Evolutionary conservation across 2,797 vertebrate species (phyloP), one percentile per base, ranked within the genome.

Genomic region (Dryobates pubescens): DNA sequence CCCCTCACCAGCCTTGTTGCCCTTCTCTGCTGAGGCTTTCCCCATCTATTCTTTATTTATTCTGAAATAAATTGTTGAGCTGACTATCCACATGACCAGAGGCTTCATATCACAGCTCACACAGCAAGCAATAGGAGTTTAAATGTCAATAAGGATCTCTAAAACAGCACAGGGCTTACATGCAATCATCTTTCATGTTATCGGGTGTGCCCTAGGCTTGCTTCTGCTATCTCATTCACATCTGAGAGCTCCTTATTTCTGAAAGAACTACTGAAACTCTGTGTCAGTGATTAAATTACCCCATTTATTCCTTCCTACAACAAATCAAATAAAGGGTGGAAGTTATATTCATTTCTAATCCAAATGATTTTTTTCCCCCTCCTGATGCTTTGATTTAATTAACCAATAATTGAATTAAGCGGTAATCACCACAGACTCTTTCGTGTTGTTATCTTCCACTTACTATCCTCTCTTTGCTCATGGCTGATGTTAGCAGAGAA

Each of bases 311-410:
- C 92, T 94, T 95, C 88, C 95, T 95, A 86, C 78, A 82, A 82
- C 85, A 95, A 95, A 97, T 96, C 82, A 93, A 95, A 96, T 96
- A 81, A 95, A 81, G 87, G 82, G 75, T 81, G 88, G 92, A 93
- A 94, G 91, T 54, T 82, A 88, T 68, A 92, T 90, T 95, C 82
- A 86, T 95, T 92, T 96, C 95, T 95, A 95, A 96, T 91, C 89
- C 89, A 74, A 92, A 94, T 96, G 79, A 81, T 93, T 95, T 93
- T 89, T 94, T 38, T 36, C 10, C 36, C 36, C 71, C 76, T 90
- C 78, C 73, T 78, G 81, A 89, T 91, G 92, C 89, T 91, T 90
- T 95, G 92, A 97, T 97, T 92, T 94, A 93, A 96, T 97, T 96
- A 96, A 89, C 62, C 58, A 90, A 67, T 93, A 95, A 96, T 79